Base-by-base conservation (phyloP, 2,888 invertebrate genomes). In the Diploptera punctata region DNA sequence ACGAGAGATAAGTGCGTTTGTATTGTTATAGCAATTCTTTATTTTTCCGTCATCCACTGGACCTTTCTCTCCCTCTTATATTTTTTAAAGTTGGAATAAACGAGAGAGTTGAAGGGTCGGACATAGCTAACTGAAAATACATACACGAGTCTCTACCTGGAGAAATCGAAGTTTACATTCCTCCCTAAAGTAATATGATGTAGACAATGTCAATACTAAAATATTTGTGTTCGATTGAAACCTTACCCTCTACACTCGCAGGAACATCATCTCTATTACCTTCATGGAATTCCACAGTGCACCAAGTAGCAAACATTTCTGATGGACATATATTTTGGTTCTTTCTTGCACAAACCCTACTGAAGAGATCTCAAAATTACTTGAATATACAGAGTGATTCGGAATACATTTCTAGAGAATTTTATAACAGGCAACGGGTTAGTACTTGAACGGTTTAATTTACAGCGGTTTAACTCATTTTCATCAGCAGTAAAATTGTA, bases 81-180 rank as follows among this genome's bases (percentile, higher is more conserved):
- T 3, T 57, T 29, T 57, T 57, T 29, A 57, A 29, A 29, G 29
- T 57, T 57, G 24, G 57, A 57, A 57, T 57, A 57, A 52, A 52
- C 5, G 52, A 52, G n/a, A 57, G 29, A 57, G 57, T 57, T 57
- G n/a, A n/a, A 57, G 57, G 57, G 57, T 29, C 21, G 29, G 13
- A 29, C 52, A 5, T 7, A 29, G 57, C 57, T 65, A 65, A 65
- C 65, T 65, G 29, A 47, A 65, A 65, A 47, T 47, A 65, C 26
- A 65, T 47, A 65, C 65, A 65, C 19, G 18, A n/a, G 65, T 44
- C 44, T 65, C 13, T 65, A 47, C 65, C 26, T 47, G 47, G 16
- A 44, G 65, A 47, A 65, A 65, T 65, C 65, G 65, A 65, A 65
- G 65, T 65, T 26, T 65, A 65, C 65, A 44, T 18, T 16, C 2